Evolutionary conservation across 2,888 invertebrate genomes (phyloP).

Genomic region (Sclerodermus sp.): DNA sequence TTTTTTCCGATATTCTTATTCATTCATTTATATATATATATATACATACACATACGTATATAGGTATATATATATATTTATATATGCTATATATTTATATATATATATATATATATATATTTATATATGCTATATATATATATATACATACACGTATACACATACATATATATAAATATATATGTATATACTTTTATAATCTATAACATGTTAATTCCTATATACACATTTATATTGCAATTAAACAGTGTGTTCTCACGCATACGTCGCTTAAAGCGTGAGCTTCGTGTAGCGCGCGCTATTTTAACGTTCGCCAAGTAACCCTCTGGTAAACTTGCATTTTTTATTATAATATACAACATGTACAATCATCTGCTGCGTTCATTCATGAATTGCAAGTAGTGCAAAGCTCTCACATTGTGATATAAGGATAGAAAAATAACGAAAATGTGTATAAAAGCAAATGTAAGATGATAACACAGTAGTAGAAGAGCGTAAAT

Average conservation of each 20-base stretch:
- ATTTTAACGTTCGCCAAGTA: not conserved
- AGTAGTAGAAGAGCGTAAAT: no score
- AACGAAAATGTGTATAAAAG: no score
- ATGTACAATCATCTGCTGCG: no score
- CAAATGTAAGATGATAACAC: no score
- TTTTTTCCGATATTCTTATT: constrained; percentile 44
- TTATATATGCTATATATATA: constrained; percentile 29
- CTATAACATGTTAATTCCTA: constrained; percentile 47
- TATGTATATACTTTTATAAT: constrained; percentile 19
- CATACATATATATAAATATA: no score
- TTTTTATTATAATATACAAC: not conserved
- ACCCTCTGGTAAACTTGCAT: not conserved
- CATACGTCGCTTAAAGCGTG: constrained; percentile 25
- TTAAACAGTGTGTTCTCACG: constrained; percentile 41
- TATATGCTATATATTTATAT: constrained; percentile 24
- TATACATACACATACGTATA: constrained; percentile 8
- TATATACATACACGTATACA: constrained; percentile 18
- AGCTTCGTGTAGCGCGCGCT: not conserved
- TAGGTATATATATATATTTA: constrained; percentile 28
- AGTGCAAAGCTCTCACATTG: no score
- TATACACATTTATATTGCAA: constrained; percentile 58
- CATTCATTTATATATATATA: constrained; percentile 32
- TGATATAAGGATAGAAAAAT: no score
- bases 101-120: constrained; percentile 7
- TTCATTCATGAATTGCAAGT: no score